Percentiles rank a stretch among this genome's conserved stretches.
Evolutionary conservation across 92 coral and sea anemone genomes (phyloP).

Genomic region (Paragorgia papillata): DNA sequence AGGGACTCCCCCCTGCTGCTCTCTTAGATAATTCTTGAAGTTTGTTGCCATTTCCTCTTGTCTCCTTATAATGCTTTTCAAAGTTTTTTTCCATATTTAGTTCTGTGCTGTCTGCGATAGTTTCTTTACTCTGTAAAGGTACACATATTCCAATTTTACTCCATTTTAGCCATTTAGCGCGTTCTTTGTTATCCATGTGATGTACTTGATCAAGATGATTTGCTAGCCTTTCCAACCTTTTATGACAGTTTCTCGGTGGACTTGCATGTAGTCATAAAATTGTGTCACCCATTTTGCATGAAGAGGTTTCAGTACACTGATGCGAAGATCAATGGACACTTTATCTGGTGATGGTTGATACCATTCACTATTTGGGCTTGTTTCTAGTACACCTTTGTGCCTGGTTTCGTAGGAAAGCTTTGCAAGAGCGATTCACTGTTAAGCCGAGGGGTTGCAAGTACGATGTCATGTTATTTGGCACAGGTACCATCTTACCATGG

Average conservation of each 20-base stretch:
- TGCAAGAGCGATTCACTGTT: conserved; percentile 59
- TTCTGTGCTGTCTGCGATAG: no score
- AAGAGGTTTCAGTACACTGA: conserved; percentile 54
- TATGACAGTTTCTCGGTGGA: conserved; percentile 53
- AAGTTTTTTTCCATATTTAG: no score
- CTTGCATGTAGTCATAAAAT: conserved; percentile 57
- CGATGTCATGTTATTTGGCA: conserved; percentile 54
- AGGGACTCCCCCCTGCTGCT: no score
- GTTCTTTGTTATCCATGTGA: no score
- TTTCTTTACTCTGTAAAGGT: no score
- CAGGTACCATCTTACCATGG: conserved; percentile 52
- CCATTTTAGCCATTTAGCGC: no score
- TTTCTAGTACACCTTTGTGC: conserved; percentile 54
- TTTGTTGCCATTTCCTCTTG: no score
- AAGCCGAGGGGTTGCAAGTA: conserved; percentile 57
- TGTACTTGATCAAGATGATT: no score
- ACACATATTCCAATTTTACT: no score
- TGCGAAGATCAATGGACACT: conserved; percentile 49
- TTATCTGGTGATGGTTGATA: conserved; percentile 48
- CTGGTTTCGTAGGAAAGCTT: conserved; percentile 58
- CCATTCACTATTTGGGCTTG: conserved; percentile 57
- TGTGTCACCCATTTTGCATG: conserved; percentile 48
- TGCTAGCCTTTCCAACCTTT: conserved; percentile 43
- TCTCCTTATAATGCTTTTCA: no score
- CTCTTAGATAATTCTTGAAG: no score